phyloP scores from a whole-genome alignment of 2,113 vertebrate species.

The Upupa epops region DNA sequence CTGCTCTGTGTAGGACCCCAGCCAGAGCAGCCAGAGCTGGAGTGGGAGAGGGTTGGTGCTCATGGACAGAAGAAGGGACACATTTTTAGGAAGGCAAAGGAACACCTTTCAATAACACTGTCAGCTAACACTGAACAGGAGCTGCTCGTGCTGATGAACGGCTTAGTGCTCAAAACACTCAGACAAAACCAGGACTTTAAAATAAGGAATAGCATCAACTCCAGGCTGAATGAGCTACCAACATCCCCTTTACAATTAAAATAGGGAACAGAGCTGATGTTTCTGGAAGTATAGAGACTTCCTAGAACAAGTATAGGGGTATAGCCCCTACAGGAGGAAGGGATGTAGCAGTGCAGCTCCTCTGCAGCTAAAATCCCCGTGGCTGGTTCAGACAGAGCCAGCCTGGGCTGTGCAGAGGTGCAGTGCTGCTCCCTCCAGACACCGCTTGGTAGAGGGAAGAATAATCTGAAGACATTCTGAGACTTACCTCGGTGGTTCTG shows the following conservation, averaged over 20 bases:
- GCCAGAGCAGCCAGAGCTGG: neutral
- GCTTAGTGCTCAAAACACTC: neutral
- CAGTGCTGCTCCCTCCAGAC: neutral
- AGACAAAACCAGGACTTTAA: neutral
- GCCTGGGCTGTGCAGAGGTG: neutral
- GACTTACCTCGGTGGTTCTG: neutral
- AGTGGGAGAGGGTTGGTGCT: neutral
- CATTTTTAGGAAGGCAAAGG: neutral
- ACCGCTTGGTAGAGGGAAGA: neutral
- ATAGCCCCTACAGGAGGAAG: neutral
- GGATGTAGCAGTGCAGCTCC: neutral
- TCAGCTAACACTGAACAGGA: neutral
- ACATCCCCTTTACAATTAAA: neutral
- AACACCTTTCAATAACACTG: neutral
- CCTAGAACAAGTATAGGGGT: too few species aligned
- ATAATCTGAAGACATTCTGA: neutral
- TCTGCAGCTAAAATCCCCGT: neutral
- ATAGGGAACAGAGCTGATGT: neutral
- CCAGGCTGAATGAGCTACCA: neutral
- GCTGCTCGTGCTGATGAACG: accelerated
- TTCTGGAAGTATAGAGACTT: neutral
- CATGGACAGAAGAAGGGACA: neutral
- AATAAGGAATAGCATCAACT: neutral
- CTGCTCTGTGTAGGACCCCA: neutral
- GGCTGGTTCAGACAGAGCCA: neutral